Conservation (phyloP, 2,113 vertebrate species). For the Tachycineta bicolor region DNA sequence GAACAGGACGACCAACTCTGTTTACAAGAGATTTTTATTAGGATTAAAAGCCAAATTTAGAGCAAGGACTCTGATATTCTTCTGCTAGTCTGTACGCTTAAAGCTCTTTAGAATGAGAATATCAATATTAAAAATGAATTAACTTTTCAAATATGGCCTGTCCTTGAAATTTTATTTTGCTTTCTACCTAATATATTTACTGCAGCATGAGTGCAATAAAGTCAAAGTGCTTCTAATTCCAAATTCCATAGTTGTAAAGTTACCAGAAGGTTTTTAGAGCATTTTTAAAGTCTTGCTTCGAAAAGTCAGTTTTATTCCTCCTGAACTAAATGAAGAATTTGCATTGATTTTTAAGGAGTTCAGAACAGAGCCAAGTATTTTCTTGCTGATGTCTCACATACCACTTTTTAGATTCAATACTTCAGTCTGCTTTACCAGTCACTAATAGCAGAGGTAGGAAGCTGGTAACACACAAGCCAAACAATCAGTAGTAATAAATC, state of each 20-base stretch:
- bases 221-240: background rate
- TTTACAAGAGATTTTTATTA: background rate
- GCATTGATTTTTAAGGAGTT: background rate
- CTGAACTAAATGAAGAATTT: background rate
- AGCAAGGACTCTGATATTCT: background rate
- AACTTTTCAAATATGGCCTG: background rate
- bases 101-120: background rate
- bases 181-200: background rate
- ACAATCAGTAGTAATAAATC: background rate
- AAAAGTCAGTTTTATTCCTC: background rate
- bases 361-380: background rate
- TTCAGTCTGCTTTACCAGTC: background rate
- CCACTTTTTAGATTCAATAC: background rate
- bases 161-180: background rate
- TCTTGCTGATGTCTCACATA: background rate
- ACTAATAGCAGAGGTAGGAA: background rate
- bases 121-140: conserved; percentile 6
- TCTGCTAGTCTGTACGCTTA: background rate
- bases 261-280: background rate
- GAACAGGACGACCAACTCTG: background rate
- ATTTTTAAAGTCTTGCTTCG: background rate
- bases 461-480: background rate
- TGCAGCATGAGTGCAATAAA: background rate
- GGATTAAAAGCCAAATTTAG: background rate
- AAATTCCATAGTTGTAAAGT: background rate